phyloP scores from a whole-genome alignment of 2,888 invertebrate species.

The Chaitophorus viminalis region DNA sequence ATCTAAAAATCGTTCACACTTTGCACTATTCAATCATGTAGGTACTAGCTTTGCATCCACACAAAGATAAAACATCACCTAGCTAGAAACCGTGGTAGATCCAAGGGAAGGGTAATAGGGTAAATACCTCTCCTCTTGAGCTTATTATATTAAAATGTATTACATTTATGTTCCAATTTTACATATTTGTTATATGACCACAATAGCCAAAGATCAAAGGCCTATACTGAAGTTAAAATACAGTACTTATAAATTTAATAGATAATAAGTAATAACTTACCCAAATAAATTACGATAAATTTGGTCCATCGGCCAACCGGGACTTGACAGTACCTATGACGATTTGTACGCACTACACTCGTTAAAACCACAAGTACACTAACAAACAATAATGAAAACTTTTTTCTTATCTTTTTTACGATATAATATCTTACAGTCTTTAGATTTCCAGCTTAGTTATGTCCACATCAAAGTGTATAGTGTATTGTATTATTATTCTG shows the following conservation, averaged over 20 bases:
- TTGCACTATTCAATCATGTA: too few relatives aligned
- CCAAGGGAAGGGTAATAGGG: too few relatives aligned
- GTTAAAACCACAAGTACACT: background rate
- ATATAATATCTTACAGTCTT: background rate
- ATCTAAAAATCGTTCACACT: too few relatives aligned
- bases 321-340: background rate
- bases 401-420: background rate
- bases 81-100: too few relatives aligned
- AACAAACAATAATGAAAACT: background rate
- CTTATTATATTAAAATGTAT: background rate
- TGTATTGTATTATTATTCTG: too few relatives aligned
- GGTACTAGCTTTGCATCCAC: too few relatives aligned
- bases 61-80: too few relatives aligned
- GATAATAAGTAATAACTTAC: background rate
- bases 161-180: background rate
- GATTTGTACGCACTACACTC: background rate
- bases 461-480: too few relatives aligned
- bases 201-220: background rate
- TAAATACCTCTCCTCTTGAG: too few relatives aligned
- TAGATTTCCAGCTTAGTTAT: too few relatives aligned
- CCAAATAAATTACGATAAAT: background rate
- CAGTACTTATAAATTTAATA: background rate
- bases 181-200: too few relatives aligned
- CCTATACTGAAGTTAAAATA: background rate
- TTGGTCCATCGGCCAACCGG: background rate